phyloP scores from a whole-genome alignment of 23 tunicate genomes.

The Trididemnum miniatum region DNA sequence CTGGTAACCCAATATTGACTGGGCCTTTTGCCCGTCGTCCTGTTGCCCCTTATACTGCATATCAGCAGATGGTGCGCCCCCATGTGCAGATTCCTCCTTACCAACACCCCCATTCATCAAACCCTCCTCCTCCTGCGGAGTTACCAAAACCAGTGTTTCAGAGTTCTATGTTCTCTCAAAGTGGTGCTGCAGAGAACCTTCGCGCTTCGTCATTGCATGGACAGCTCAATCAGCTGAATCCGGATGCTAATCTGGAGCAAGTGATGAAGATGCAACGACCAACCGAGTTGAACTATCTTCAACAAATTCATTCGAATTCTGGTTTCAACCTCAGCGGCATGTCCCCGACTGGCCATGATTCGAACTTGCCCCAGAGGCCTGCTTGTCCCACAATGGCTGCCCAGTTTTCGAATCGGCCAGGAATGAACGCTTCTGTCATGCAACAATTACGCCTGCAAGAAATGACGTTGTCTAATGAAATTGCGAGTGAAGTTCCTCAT shows the following conservation, averaged over 20 bases:
- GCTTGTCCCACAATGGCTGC: conserved; percentile 50
- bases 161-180: conserved; percentile 21
- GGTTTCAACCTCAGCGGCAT: conserved; percentile 24
- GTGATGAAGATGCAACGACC: conserved; percentile 30
- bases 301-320: conserved; percentile 13
- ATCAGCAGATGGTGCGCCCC: conserved; percentile 36
- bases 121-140: conserved; percentile 69
- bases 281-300: conserved; percentile 40
- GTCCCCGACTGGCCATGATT: conserved; percentile 54
- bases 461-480: conserved; percentile 18
- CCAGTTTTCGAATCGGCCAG: conserved; percentile 41
- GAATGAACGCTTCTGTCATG: conserved; percentile 26
- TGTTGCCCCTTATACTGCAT: conserved; percentile 23
- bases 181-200: conserved; percentile 17
- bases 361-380: conserved; percentile 39
- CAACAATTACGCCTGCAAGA: conserved; percentile 39
- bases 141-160: conserved; percentile 75
- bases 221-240: not conserved
- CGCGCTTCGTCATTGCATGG: conserved; percentile 13
- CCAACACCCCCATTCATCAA: conserved; percentile 34
- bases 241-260: conserved; percentile 27
- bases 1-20: conserved; percentile 34
- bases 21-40: conserved; percentile 46
- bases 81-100: conserved; percentile 24
- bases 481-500: not conserved